phyloP scores from a whole-genome alignment of 2,797 vertebrate species.

The Syngnathus acus region DNA sequence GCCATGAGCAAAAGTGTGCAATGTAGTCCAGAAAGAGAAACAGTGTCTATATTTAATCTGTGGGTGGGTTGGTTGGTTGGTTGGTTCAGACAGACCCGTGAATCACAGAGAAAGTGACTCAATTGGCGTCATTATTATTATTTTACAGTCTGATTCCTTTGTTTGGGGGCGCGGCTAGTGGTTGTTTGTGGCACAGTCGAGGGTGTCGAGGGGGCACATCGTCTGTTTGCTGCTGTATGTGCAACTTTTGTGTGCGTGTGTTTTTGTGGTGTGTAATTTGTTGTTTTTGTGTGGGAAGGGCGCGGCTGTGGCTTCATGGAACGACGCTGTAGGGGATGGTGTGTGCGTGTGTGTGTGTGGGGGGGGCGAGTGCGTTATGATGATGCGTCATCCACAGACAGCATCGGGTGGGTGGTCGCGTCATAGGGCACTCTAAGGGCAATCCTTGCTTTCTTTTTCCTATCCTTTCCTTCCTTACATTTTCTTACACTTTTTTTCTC shows the following conservation, averaged over 20 bases:
- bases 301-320: conserved; percentile 46
- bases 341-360: conserved; percentile 8
- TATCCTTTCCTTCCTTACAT: background rate
- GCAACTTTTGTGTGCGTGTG: background rate
- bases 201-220: background rate
- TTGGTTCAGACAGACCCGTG: conserved; percentile 19
- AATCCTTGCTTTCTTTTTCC: conserved; percentile 5
- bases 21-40: conserved; percentile 5
- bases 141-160: conserved; percentile 10
- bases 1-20: conserved; percentile 1
- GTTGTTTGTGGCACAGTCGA: background rate
- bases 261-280: conserved; percentile 59
- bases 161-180: conserved; percentile 1
- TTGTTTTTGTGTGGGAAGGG: conserved; percentile 62
- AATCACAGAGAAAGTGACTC: conserved; percentile 47
- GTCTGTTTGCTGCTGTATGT: background rate
- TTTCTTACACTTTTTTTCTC: background rate
- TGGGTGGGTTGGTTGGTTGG: background rate
- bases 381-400: conserved; percentile 57
- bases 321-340: conserved; percentile 7
- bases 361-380: conserved; percentile 17
- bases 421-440: conserved; percentile 44
- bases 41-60: background rate
- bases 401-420: conserved; percentile 33
- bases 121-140: conserved; percentile 21